Evolutionary conservation across 1,140 invertebrate genomes (phyloP).

Genomic region (Lamellibrachia luymesi): DNA sequence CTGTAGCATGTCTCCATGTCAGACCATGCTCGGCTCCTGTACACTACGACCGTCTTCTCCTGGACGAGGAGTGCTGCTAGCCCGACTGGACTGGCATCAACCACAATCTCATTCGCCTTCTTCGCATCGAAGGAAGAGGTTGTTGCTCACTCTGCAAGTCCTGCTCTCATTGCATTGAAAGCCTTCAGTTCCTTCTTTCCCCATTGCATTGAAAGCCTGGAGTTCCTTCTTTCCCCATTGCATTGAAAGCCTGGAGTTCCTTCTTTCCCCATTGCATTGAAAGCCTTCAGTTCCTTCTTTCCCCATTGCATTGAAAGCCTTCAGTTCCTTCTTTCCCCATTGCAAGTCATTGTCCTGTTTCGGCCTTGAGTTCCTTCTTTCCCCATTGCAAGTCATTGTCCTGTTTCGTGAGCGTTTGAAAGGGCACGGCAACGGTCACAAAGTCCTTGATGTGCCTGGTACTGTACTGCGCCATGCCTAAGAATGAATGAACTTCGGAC

Average conservation of each 20-base stretch:
- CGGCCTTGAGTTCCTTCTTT: neutral
- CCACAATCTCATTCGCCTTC: neutral
- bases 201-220: too few species aligned
- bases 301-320: too few species aligned
- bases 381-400: slow-evolving; percentile 20
- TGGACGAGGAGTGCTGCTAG: neutral
- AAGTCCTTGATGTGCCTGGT: slow-evolving; percentile 49
- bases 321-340: too few species aligned
- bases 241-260: too few species aligned
- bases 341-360: slow-evolving; percentile 15
- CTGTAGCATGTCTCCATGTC: neutral
- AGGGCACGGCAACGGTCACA: slow-evolving; percentile 38
- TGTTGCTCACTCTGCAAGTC: neutral
- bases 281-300: too few species aligned
- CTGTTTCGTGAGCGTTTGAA: slow-evolving; percentile 31
- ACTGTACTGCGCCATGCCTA: slow-evolving; percentile 51
- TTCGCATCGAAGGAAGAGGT: slow-evolving; percentile 12
- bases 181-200: too few species aligned
- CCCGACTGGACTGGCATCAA: slow-evolving; percentile 17
- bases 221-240: too few species aligned
- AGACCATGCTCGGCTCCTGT: neutral
- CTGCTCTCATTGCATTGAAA: neutral
- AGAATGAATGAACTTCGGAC: slow-evolving; percentile 32
- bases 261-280: too few species aligned
- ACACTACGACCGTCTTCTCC: neutral